These are phyloP conservation scores for Tapera naevia DNA, from an alignment of 2,797 vertebrate species.

Conservation along the genomic window DNA sequence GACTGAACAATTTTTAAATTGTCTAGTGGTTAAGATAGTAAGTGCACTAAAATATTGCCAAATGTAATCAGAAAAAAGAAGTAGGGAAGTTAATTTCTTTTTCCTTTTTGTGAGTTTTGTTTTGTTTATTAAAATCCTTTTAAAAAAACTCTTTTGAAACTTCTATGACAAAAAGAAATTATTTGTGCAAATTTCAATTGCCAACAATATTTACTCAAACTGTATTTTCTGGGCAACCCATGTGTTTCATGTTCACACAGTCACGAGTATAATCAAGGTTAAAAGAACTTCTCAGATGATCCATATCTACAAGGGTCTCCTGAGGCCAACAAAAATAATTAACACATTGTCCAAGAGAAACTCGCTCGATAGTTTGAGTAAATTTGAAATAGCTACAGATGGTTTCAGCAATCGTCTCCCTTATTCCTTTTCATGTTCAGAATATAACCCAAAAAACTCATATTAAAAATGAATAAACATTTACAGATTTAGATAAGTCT, in stretches of 20 bases:
- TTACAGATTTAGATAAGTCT: not conserved
- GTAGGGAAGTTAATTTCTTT: not conserved
- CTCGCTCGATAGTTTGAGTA: not conserved
- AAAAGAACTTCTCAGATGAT: not conserved
- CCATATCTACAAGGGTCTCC: not conserved
- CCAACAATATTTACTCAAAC: not conserved
- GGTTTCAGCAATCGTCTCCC: not conserved
- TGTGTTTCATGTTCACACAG: not conserved
- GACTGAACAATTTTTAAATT: not conserved
- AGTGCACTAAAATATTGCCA: not conserved
- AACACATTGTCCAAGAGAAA: not conserved
- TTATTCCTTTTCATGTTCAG: not conserved
- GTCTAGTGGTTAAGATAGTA: not conserved
- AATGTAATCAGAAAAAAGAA: not conserved
- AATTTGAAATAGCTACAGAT: not conserved
- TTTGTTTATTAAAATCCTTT: not conserved
- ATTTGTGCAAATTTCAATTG: not conserved
- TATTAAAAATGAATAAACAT: not conserved
- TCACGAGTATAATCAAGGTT: not conserved
- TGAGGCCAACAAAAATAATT: not conserved
- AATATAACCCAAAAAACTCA: not conserved
- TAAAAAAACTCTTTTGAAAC: rapidly evolving
- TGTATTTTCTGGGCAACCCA: not conserved
- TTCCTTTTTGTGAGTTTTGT: not conserved
- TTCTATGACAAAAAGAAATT: not conserved